Evolutionary conservation across 2,888 invertebrate species (phyloP), one percentile per base, ranked within the genome.

Genomic region (Melitaea athalia): DNA sequence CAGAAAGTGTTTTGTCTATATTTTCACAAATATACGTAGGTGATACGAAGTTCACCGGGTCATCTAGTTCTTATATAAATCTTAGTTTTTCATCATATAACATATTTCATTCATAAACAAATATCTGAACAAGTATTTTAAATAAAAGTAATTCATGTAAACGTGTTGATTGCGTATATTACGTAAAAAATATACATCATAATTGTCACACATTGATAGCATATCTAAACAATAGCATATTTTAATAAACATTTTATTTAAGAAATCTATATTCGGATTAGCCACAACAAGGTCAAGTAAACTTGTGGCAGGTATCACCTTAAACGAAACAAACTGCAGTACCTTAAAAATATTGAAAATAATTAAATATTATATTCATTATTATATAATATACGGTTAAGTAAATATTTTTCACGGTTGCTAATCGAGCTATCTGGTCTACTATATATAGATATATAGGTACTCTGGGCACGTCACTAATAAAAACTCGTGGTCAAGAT

Each of bases 231-330:
- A 43, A 42, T 14, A 59, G 12, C 12, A 17, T 59, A 6, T 3
- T 59, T 11, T 17, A 17, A 59, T 38, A 59, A 43, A 43, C 12
- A 43, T n/a, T 43, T 59, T 17, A 17, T 11, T 59, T 5, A 31
- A 42, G 4, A 60, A 38, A 14, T 45, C 24, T 31, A 1, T 42
- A 33, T 15, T 45, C 33, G 31, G 14, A 31, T 55, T 75, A 81
- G 79, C 85, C 88, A 72, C 89, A 88, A 84, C 78, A 80, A 80
- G 88, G 82, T 84, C 85, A 79, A 76, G 77, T 82, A 75, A 81
- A 81, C 81, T 82, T 83, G 88, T 77, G 87, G 87, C 81, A 71
- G 64, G 79, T 81, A 81, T 85, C 78, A 75, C 77, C 81, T 90
- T 85, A 85, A 85, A 69, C 74, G 78, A 78, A 80, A 77, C 78